Evolutionary conservation across 2,797 vertebrate genomes (phyloP).

Genomic region (Girardinus metallicus): DNA sequence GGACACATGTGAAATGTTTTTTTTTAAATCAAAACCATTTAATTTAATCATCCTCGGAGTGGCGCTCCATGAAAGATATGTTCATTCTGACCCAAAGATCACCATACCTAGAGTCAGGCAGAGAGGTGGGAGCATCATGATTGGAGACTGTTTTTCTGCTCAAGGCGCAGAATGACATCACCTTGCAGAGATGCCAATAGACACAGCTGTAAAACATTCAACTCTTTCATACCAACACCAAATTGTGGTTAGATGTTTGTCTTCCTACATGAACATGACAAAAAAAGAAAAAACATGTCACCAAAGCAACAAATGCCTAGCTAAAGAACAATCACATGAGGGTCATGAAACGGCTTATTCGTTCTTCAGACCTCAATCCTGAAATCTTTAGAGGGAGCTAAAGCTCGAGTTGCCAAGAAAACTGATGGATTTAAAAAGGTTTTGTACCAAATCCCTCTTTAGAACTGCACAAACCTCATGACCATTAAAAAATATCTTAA

Average conservation of each 20-base stretch:
- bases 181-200: not conserved
- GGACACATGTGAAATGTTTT: not conserved
- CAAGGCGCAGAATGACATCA: not conserved
- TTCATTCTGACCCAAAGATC: not conserved
- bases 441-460: not conserved
- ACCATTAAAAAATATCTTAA: not conserved
- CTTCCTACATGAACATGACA: not conserved
- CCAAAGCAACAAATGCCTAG: not conserved
- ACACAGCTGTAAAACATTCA: not conserved
- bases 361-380: not conserved
- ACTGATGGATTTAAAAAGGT: not conserved
- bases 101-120: not conserved
- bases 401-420: not conserved
- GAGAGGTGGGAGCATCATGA: not conserved
- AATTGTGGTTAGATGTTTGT: not conserved
- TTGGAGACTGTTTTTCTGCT: not conserved
- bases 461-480: not conserved
- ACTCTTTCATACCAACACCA: not conserved
- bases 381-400: not conserved
- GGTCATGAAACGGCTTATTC: not conserved
- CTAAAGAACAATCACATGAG: constrained; percentile 1
- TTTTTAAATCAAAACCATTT: no score
- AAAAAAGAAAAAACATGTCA: not conserved
- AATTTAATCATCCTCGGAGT: not conserved
- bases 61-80: not conserved